Percentiles rank a stretch among this genome's conserved stretches.
phyloP scores from a whole-genome alignment of 2,888 invertebrate species.

The Dimorphilus gyrociliatus region DNA sequence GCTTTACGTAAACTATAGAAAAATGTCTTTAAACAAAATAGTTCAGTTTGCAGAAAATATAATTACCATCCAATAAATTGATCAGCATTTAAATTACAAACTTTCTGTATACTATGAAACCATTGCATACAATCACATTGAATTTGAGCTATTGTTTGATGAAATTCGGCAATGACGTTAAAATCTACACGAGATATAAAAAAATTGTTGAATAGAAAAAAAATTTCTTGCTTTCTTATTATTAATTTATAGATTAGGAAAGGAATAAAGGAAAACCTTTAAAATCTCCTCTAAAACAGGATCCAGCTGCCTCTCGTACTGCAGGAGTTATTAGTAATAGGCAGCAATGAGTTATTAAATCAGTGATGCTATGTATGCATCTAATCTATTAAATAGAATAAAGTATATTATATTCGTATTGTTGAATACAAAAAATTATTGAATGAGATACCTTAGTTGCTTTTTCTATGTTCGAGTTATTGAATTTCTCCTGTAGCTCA shows the following conservation, averaged over 20 bases:
- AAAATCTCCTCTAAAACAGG: constrained; percentile 30
- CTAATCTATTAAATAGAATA: constrained; percentile 54
- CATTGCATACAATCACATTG: not conserved
- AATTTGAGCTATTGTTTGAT: constrained; percentile 1
- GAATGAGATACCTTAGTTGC: constrained; percentile 38
- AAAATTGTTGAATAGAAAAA: no score
- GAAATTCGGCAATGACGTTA: not conserved
- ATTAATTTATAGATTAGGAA: no score
- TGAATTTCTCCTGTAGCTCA: constrained; percentile 26
- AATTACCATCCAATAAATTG: not conserved
- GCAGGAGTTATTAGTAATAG: constrained; percentile 58
- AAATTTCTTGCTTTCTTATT: no score
- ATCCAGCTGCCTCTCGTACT: constrained; percentile 44
- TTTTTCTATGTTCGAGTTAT: constrained; percentile 36
- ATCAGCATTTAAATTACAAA: not conserved
- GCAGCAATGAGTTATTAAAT: constrained; percentile 68
- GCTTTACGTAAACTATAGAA: constrained; percentile 37
- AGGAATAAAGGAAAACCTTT: no score
- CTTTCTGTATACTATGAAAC: not conserved
- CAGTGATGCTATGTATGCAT: constrained; percentile 63
- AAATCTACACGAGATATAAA: not conserved
- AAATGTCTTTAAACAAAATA: not conserved
- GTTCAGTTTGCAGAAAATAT: not conserved
- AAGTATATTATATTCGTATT: no score
- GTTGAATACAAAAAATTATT: no score